Evolutionary conservation across 2,113 vertebrate species (phyloP), one percentile per base, ranked within the genome.

Genomic region (Gallinago paraguaiae): DNA sequence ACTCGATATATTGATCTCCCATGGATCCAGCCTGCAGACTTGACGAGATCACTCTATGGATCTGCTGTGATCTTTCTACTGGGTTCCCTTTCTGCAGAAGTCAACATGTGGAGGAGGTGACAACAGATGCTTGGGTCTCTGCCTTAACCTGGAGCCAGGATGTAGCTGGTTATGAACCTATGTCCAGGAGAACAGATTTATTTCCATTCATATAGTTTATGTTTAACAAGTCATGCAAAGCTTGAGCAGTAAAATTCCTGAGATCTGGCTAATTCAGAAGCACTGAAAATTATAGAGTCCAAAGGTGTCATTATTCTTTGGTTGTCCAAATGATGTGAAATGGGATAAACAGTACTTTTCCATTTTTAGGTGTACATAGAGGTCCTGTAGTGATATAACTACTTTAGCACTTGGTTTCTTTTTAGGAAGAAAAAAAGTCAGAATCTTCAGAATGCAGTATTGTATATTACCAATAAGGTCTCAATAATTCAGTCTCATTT

Each of bases 1-100:
- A 13, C 1, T 45, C 3, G 13, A 4, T 5, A 22, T 59, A n/a
- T 31, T 39, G 9, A 45, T 60, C 4, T 5, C 9, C 10, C 5
- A 10, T 8, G 24, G 12, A 56, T 60, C 14, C 37, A 65, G 18
- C 16, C 57, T 76, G 39, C 17, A 86, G 57, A 41, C 17, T 37
- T 76, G 46, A 46, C 18, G 22, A 46, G 57, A 25, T 65, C 20
- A 30, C n/a, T 37, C 31, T 23, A 7, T 30, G 27, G 19, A n/a
- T 64, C 11, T 1, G 0, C 35, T 57, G 28, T 37, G 41, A 41
- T n/a, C 7, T 65, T 16, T 76, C 24, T 43, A 10, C 18, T 50
- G 13, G 7, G 16, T 51, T 90, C 17, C 7, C 5, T 51, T 91
- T 67, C 63, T 22, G 6, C 3, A 5, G 35, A 84, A 67, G 35